Conservation (phyloP, 2,113 vertebrate species). For the Vanacampus margaritifer region DNA sequence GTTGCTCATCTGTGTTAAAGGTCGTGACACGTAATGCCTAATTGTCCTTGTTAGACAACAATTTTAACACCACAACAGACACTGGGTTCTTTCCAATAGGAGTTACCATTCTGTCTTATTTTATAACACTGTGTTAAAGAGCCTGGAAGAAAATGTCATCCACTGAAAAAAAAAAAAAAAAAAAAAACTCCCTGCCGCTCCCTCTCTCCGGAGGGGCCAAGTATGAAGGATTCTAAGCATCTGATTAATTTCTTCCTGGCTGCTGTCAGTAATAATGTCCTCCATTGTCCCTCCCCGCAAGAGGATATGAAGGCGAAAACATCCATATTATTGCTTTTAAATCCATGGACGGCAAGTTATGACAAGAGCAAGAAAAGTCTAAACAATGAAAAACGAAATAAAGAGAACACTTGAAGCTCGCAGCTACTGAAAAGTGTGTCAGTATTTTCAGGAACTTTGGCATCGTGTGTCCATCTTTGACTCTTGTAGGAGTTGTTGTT, state of each 20-base stretch:
- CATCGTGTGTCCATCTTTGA: slow-evolving; percentile 17
- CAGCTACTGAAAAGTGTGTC: neutral
- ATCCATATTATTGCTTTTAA: neutral
- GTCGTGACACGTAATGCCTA: neutral
- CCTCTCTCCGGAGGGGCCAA: slow-evolving; percentile 25
- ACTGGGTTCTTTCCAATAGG: neutral
- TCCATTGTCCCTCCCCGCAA: slow-evolving; percentile 7
- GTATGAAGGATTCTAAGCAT: slow-evolving; percentile 21
- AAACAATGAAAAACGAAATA: slow-evolving; percentile 9
- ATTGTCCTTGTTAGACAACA: neutral
- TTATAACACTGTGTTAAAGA: neutral
- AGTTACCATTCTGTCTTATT: neutral
- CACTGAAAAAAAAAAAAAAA: slow-evolving; percentile 19
- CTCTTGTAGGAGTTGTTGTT: slow-evolving; percentile 27
- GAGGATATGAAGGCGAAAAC: slow-evolving; percentile 6
- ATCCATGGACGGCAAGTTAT: slow-evolving; percentile 7
- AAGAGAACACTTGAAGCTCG: neutral
- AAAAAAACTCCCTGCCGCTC: slow-evolving; percentile 5
- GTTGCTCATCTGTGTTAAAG: neutral
- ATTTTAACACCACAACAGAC: neutral
- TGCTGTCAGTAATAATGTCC: slow-evolving; percentile 13
- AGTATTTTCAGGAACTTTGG: slow-evolving; percentile 11
- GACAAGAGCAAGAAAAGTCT: neutral
- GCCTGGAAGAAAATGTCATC: neutral
- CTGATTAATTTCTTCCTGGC: slow-evolving; percentile 33